A percentile compares a stretch with the other conserved stretches of the same genome.
Evolutionary conservation across 2,797 vertebrate species (phyloP).

Genomic region (Odontamblyopus rebecca): DNA sequence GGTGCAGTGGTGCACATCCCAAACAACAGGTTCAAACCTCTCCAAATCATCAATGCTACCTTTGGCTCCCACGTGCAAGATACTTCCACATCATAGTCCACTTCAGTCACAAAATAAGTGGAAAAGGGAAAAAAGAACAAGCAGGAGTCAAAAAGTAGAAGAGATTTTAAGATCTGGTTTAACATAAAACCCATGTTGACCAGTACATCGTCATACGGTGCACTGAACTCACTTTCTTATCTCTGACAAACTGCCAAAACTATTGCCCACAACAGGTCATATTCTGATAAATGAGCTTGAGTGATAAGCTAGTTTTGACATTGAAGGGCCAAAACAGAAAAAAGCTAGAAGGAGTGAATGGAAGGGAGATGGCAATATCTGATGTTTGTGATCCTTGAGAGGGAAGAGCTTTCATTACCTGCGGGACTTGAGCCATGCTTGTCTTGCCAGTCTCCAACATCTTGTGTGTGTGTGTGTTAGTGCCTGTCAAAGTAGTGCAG

Average conservation of each 20-base stretch:
- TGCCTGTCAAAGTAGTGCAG: constrained; percentile 51
- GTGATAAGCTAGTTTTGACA: constrained; percentile 40
- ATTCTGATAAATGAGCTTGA: constrained; percentile 42
- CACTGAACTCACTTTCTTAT: constrained; percentile 13
- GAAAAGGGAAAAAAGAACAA: too few relatives aligned
- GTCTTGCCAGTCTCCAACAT: constrained; percentile 11
- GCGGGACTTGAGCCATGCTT: constrained; percentile 42
- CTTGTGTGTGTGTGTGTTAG: constrained; percentile 10
- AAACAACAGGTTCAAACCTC: too few relatives aligned
- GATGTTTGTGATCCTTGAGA: constrained; percentile 51
- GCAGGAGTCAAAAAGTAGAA: background rate
- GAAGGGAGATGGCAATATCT: constrained; percentile 54
- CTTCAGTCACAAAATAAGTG: too few relatives aligned
- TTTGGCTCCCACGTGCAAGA: too few relatives aligned
- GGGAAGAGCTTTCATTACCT: constrained; percentile 61
- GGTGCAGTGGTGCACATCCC: background rate
- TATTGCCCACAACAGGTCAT: constrained; percentile 30
- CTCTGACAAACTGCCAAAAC: constrained; percentile 20
- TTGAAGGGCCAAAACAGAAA: constrained; percentile 26
- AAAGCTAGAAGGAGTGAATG: constrained; percentile 29
- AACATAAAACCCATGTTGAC: background rate
- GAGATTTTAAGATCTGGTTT: background rate
- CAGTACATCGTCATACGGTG: constrained; percentile 16
- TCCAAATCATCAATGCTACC: too few relatives aligned
- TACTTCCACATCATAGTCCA: too few relatives aligned